Base-by-base conservation (phyloP, 2,797 vertebrate genomes). In the Fratercula arctica region DNA sequence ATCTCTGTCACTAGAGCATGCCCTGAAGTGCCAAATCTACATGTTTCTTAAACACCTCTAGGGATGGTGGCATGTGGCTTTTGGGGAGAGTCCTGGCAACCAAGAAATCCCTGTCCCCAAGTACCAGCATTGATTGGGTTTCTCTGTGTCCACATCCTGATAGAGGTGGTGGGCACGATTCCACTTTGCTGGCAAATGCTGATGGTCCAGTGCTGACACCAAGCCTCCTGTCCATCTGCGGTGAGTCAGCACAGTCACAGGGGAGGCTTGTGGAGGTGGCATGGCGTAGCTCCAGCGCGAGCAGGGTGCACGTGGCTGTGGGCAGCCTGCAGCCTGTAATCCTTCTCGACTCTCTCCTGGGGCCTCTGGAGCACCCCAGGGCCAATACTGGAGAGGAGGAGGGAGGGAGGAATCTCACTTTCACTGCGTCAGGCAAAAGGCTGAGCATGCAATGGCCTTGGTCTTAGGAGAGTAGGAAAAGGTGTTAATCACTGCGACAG, bases 231-330 rank as follows among this genome's bases (percentile, higher is more conserved):
- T 70, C 60, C 14, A 9, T 43, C 26, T 56, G 24, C 0, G 0
- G 9, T 50, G 53, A 41, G 13, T 7, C 0, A 2, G 24, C 1
- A 1, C 9, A 35, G 14, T 43, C 33, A 11, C 9, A 7, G 1
- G 3, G 18, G 48, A 12, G 10, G 33, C 13, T 54, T 41, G 24
- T 3, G 9, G 39, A 83, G 13, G 20, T 33, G 21, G 3, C 5
- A 1, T 13, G 10, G 26, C 3, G 0, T 35, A 29, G 16, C 39
- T 63, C 31, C 57, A 70, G 13, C 0, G 1, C 21, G 11, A 83
- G 8, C n/a, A 61, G 15, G 21, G 5, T 56, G 21, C 3, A 2
- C 0, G 0, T 50, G 64, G 14, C n/a, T 83, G 13, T 53, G 43
- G 51, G 33, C 43, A 83, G 25, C 43, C 31, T 56, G 37, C 53